A percentile compares a stretch with the other conserved stretches of the same genome.
phyloP scores from a whole-genome alignment of 1,140 invertebrate genomes.

The Sitodiplosis mosellana region DNA sequence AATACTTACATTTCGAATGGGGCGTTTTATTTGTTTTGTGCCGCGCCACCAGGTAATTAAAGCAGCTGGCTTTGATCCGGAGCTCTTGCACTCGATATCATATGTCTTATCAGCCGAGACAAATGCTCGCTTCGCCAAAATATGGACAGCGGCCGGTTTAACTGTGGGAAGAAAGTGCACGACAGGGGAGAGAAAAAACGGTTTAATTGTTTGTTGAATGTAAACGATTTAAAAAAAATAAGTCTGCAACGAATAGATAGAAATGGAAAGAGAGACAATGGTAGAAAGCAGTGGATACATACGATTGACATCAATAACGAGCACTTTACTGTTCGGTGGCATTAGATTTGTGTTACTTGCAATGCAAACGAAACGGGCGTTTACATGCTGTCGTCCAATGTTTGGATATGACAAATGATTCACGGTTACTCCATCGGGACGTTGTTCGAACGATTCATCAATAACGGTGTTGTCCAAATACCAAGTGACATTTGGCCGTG shows the following conservation, averaged over 20 bases:
- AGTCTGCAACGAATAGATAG: not conserved
- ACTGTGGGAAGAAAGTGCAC: conserved; percentile 35
- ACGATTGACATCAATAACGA: conserved; percentile 73
- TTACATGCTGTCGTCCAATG: conserved; percentile 56
- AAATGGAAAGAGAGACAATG: not conserved
- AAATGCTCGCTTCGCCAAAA: conserved; percentile 55
- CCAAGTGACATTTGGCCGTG: conserved; percentile 62
- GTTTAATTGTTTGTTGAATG: not conserved
- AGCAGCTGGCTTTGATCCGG: conserved; percentile 62
- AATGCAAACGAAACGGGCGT: conserved; percentile 59
- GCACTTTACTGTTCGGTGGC: conserved; percentile 47
- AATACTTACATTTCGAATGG: conserved; percentile 58
- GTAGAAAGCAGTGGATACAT: conserved; percentile 30
- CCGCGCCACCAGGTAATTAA: conserved; percentile 78
- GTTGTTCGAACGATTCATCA: conserved; percentile 58
- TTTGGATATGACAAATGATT: conserved; percentile 58
- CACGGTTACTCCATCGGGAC: conserved; percentile 45
- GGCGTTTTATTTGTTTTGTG: conserved; percentile 52
- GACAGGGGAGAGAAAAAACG: too few species aligned
- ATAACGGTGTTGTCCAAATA: conserved; percentile 64
- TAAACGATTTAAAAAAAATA: not conserved
- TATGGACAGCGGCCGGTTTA: conserved; percentile 60
- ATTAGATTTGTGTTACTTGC: conserved; percentile 71
- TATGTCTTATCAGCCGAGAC: conserved; percentile 64
- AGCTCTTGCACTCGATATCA: conserved; percentile 64